Evolutionary conservation across 2,888 invertebrate species (phyloP).

Genomic region (Apamea crenata): DNA sequence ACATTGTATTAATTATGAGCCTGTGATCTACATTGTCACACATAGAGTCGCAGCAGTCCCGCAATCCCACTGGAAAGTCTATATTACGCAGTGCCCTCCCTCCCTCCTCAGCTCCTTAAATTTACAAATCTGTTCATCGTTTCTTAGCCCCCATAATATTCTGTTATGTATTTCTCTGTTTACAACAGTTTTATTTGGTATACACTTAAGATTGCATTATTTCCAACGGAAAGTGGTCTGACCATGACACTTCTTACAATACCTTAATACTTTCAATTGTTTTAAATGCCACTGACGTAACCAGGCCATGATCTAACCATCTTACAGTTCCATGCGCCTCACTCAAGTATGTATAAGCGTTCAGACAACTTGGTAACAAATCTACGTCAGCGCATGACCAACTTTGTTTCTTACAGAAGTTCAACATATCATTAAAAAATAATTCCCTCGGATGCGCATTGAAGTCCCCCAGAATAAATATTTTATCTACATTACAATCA

Average conservation of each 20-base stretch:
- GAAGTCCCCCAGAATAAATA: not conserved
- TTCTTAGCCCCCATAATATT: no score
- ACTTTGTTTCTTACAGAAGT: constrained; percentile 8
- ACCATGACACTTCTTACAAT: constrained; percentile 16
- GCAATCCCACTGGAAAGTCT: constrained; percentile 5
- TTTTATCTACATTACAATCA: no score
- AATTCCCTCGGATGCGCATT: not conserved
- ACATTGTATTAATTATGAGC: not conserved
- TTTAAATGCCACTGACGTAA: constrained; percentile 18
- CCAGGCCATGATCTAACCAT: constrained; percentile 7
- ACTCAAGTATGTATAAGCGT: constrained; percentile 8
- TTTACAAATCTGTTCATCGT: no score
- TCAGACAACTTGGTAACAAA: not conserved
- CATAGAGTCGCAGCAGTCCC: not conserved
- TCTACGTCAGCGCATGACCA: constrained; percentile 8
- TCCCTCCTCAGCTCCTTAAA: not conserved
- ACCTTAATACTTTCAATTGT: constrained; percentile 6
- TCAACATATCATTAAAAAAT: not conserved
- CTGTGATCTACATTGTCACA: not conserved
- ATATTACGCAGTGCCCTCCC: not conserved
- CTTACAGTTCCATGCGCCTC: constrained; percentile 8
- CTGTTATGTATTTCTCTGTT: no score
- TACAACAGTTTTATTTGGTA: no score
- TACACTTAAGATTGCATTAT: constrained; percentile 3
- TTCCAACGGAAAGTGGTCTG: constrained; percentile 2